Base-by-base conservation (phyloP, 1,140 invertebrate species). In the Antheraea pernyi region DNA sequence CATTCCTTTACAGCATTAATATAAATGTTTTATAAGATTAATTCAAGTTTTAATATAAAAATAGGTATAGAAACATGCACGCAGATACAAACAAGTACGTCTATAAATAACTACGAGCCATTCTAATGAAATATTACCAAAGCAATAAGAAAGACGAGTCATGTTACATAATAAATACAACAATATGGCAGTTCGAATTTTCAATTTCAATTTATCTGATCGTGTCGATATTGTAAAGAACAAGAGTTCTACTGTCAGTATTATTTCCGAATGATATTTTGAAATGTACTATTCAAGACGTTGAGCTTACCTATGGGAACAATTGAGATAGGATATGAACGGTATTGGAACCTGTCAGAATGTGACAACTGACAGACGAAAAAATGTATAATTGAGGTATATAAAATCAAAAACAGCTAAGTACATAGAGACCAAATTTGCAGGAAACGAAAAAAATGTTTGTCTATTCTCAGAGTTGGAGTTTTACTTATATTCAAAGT, bases 161-260 rank as follows among this genome's bases (percentile, higher is more conserved):
- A 80, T 69, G 79, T 67, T 68, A 67, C 30, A 67, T 78, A 80
- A 78, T 75, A 78, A 78, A 73, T 64, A 42, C 48, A 64, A 60
- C 59, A 39, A 61, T 37, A 36, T 30, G 66, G 42, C 72, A 67
- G 67, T 76, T 60, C 66, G 69, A 70, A 75, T 73, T 74, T 76
- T 77, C 78, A 74, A 77, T 75, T 53, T 80, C 70, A 63, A 73
- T 78, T 74, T 63, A 71, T 76, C 69, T 37, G 71, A 67, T 71
- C 71, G 63, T 70, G 70, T 74, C 68, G 64, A 65, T 42, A 48
- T 37, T 63, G 61, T 63, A 63, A 53, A n/a, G 61, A 63, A 63
- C 61, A 63, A 63, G 37, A 36, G 13, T 8, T 13, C 37, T 37
- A 22, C 30, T 63, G 37, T 63, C 61, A 37, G 30, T n/a, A 63